Evolutionary conservation across 2,113 vertebrate species (phyloP).

Genomic region (Thalassarche chlororhynchos): DNA sequence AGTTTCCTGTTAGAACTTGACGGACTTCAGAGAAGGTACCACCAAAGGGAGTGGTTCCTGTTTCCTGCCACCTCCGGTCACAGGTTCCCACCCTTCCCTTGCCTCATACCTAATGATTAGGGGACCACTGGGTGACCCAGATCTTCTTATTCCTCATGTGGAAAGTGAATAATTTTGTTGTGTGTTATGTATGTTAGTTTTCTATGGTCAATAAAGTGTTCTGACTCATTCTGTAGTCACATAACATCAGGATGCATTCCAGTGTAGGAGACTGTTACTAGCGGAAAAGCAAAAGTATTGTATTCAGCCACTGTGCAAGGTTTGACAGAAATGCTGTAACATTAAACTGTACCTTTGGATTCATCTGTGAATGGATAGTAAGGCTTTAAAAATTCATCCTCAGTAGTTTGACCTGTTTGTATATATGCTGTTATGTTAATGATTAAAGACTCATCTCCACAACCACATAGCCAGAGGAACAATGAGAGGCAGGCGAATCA

Average conservation of each 20-base stretch:
- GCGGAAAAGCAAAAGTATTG: not conserved
- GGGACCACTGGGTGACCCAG: not conserved
- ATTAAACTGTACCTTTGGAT: not conserved
- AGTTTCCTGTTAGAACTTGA: not conserved
- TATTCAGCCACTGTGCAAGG: too few species aligned
- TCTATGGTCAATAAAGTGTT: not conserved
- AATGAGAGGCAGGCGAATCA: not conserved
- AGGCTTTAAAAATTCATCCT: not conserved
- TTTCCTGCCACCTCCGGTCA: not conserved
- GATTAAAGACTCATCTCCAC: not conserved
- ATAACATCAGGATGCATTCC: not conserved
- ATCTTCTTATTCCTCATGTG: not conserved
- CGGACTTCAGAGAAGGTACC: not conserved
- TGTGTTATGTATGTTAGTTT: not conserved
- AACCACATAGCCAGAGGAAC: not conserved
- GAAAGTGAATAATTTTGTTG: not conserved
- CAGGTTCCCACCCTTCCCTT: not conserved
- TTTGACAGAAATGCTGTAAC: not conserved
- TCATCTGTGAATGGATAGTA: not conserved
- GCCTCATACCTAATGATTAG: not conserved
- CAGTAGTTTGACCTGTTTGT: not conserved
- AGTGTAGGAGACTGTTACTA: not conserved
- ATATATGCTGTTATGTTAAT: not conserved
- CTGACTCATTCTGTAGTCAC: not conserved
- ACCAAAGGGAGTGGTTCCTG: not conserved